These are phyloP conservation scores for Gymnodraco acuticeps DNA, from an alignment of 2,797 vertebrate genomes.

Conservation along the genomic window DNA sequence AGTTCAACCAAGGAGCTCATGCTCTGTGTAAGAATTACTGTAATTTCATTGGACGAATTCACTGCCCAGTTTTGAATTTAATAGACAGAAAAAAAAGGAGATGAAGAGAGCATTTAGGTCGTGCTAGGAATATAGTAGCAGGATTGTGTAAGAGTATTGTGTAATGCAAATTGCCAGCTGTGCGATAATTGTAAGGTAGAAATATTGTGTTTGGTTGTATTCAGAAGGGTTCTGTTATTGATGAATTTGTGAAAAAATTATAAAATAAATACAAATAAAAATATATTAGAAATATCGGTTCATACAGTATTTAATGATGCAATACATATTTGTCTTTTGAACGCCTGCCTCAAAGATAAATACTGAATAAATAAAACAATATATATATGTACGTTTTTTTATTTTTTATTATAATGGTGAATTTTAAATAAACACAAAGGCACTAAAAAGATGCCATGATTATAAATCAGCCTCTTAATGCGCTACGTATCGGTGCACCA, in stretches of 20 bases:
- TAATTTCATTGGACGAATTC: constrained; percentile 53
- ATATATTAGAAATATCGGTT: not conserved
- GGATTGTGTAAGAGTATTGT: constrained; percentile 35
- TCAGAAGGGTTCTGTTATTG: constrained; percentile 14
- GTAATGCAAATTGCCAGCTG: constrained; percentile 32
- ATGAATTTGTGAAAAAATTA: constrained; percentile 5
- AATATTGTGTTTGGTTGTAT: constrained; percentile 26
- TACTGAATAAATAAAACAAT: constrained; percentile 10
- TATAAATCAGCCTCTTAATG: constrained; percentile 73
- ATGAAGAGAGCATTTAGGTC: constrained; percentile 28
- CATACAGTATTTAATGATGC: constrained; percentile 16
- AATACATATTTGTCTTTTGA: constrained; percentile 5
- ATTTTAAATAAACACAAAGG: not conserved
- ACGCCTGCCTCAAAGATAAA: not conserved
- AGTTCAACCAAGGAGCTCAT: constrained; percentile 58
- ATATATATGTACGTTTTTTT: not conserved
- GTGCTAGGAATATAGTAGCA: constrained; percentile 22
- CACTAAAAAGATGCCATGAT: constrained; percentile 66
- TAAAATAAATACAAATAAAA: not conserved
- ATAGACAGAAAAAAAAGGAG: constrained; percentile 11
- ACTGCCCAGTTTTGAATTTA: constrained; percentile 24
- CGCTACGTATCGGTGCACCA: constrained; percentile 61
- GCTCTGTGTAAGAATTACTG: constrained; percentile 56
- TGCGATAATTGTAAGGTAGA: constrained; percentile 26
- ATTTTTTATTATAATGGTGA: not conserved